A percentile compares a stretch with the other conserved stretches of the same genome.
Evolutionary conservation across 2,113 vertebrate species (phyloP).

Genomic region (Neotoma lepida): DNA sequence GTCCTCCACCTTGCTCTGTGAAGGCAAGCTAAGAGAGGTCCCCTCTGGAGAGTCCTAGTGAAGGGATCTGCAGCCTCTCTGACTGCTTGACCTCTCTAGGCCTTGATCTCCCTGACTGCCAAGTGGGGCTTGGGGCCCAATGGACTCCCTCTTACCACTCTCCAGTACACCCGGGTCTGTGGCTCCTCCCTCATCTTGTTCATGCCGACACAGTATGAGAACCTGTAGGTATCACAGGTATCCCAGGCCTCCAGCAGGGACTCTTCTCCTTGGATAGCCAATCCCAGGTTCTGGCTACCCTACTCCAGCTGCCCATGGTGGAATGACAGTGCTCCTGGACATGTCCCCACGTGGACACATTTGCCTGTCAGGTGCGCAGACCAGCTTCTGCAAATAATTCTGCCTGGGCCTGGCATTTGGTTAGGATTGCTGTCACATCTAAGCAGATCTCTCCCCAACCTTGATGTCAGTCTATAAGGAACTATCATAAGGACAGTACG

Average conservation of each 20-base stretch:
- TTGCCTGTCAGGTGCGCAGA: background rate
- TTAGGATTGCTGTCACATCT: background rate
- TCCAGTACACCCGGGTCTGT: background rate
- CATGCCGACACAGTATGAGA: too few relatives aligned
- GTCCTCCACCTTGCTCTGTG: background rate
- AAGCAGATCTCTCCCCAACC: background rate
- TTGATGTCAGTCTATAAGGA: background rate
- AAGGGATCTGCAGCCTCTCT: too few relatives aligned
- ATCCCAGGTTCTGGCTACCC: background rate
- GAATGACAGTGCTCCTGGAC: background rate
- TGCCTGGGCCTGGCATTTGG: background rate
- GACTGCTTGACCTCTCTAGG: background rate
- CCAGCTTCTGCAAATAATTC: background rate
- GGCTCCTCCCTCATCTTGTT: background rate
- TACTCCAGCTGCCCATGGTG: background rate
- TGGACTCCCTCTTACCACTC: background rate
- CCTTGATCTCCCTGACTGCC: background rate
- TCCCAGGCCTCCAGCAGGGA: background rate
- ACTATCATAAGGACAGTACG: background rate
- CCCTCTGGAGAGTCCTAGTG: rapidly evolving
- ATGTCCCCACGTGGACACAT: background rate
- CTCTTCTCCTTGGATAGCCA: background rate
- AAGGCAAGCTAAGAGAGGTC: background rate
- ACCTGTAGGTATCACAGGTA: background rate
- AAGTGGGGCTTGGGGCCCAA: background rate